phyloP scores from a whole-genome alignment of 2,888 invertebrate species.

The Sialis lutaria region DNA sequence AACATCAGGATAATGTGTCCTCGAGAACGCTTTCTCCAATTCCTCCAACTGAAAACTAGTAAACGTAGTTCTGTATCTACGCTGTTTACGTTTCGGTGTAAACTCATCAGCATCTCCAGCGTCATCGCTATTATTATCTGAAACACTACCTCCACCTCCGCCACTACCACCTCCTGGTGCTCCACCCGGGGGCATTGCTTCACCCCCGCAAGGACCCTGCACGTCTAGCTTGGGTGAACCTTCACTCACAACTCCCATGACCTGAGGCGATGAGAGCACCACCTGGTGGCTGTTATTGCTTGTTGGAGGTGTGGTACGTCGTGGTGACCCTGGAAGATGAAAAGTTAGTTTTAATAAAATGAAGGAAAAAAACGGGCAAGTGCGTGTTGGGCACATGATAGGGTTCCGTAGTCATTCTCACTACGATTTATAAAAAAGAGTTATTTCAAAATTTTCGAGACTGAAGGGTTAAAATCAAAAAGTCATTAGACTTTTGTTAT shows the following conservation, averaged over 20 bases:
- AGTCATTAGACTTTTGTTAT: too few relatives aligned
- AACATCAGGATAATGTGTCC: slow-evolving; percentile 96
- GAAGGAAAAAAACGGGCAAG: too few relatives aligned
- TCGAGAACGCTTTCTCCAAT: slow-evolving; percentile 89
- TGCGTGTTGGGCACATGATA: too few relatives aligned
- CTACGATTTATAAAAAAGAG: too few relatives aligned
- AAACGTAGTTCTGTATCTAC: slow-evolving; percentile 85
- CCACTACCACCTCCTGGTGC: slow-evolving; percentile 14
- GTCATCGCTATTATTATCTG: slow-evolving; percentile 41
- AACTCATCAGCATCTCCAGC: slow-evolving; percentile 56
- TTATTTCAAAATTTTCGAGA: too few relatives aligned
- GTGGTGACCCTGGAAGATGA: too few relatives aligned
- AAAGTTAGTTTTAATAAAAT: too few relatives aligned
- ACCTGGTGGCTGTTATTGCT: too few relatives aligned
- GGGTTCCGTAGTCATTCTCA: too few relatives aligned
- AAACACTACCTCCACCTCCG: slow-evolving; percentile 28
- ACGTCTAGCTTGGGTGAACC: slow-evolving; percentile 4
- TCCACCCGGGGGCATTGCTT: slow-evolving; percentile 9
- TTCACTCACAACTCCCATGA: slow-evolving; percentile 6
- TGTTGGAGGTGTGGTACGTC: too few relatives aligned
- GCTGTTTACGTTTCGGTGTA: slow-evolving; percentile 75
- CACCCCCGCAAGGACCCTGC: background rate
- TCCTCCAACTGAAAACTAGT: slow-evolving; percentile 91
- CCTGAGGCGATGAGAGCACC: too few relatives aligned
- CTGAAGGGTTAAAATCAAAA: too few relatives aligned